Evolutionary conservation across 1,140 invertebrate species (phyloP), one percentile per base, ranked within the genome.

Genomic region (Euura lappo): DNA sequence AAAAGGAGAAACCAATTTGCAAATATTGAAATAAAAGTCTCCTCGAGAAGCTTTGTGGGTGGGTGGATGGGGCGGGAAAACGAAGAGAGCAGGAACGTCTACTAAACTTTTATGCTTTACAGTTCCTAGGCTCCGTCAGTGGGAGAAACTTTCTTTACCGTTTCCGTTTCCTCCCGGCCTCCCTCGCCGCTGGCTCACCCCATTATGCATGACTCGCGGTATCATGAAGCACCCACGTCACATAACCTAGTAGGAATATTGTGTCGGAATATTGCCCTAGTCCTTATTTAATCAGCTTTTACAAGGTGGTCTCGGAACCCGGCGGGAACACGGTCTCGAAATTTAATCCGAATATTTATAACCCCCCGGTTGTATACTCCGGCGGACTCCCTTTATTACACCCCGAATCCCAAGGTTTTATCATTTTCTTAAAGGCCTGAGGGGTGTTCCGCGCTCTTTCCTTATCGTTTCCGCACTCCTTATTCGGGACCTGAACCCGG

Each of bases 261-360:
- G 66, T 8, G 43, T 8, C 8, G 28, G 8, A 13, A 2, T 67
- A 42, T 28, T 11, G 6, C 4, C 10, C 13, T n/a, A 42, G 66
- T 3, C 66, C 66, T 68, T 68, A 68, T 68, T 68, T 68, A 68
- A 68, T 68, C 66, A 68, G 44, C 66, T 28, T 68, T 68, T 68
- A 68, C 44, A 68, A 3, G 44, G 66, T n/a, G 51, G 51, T 60
- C 66, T 68, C 66, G 8, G 66, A 68, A 44, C 66, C 51, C 51
- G 10, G 3, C 66, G 28, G 28, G 13, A 28, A 28, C 28, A 28
- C 28, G 28, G 28, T 28, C 28, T 28, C 42, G 11, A 68, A 68
- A 68, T 68, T 68, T 68, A 68, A 68, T 68, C 66, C 66, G 66
- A 68, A 68, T 28, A 68, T 68, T 68, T 68, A 10, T 13, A 28